Conservation (phyloP, 2,888 invertebrate species). For the Leuctra nigra region DNA sequence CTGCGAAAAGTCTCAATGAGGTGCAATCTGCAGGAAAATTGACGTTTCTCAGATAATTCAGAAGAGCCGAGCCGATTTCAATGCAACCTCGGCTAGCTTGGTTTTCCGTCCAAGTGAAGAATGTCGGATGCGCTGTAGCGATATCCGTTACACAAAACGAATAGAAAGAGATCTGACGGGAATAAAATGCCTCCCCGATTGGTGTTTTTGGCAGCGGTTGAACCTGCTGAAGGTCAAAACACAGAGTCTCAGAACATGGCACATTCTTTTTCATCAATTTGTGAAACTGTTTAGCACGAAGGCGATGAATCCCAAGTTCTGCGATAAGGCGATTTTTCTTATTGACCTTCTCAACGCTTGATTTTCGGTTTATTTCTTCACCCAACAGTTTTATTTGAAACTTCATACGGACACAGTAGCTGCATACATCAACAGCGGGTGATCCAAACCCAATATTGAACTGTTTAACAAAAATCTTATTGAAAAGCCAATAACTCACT, state of each 20-base stretch:
- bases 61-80: background rate
- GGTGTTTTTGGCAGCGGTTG: background rate
- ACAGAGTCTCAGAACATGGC: background rate
- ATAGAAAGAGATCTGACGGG: background rate
- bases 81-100: background rate
- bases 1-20: slow-evolving; percentile 30
- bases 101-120: background rate
- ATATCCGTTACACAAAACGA: background rate
- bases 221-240: slow-evolving; percentile 2
- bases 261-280: background rate
- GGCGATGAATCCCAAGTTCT: background rate
- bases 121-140: background rate
- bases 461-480: background rate
- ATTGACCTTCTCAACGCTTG: too few relatives aligned
- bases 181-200: background rate
- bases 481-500: slow-evolving; percentile 13
- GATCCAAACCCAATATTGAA: background rate
- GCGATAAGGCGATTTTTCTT: background rate
- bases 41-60: background rate
- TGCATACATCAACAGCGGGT: background rate
- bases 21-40: background rate
- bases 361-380: background rate
- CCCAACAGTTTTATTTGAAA: background rate
- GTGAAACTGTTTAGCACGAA: background rate
- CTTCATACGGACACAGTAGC: background rate